Base-by-base conservation (phyloP, 2,888 invertebrate genomes). In the Orgyia antiqua region DNA sequence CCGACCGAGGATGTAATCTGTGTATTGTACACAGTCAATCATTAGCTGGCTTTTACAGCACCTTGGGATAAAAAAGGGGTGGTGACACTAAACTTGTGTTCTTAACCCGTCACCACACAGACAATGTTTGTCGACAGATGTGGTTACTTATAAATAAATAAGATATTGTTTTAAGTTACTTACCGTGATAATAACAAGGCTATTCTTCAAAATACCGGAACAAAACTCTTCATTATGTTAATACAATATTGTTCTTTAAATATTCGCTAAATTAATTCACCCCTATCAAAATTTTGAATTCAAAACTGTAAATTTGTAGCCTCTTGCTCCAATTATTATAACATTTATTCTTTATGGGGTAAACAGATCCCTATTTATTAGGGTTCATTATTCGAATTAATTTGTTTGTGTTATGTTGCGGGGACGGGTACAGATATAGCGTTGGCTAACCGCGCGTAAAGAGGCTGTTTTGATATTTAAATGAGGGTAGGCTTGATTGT, bases 351-450 rank as follows among this genome's bases (percentile, higher is more conserved):
- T 83, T 83, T 82, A 78, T 68, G 79, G 69, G 68, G 76, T 83
- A 83, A 82, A 83, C 78, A 79, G 78, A 79, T 69, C 78, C 74
- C 70, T 80, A 76, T 84, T 83, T 83, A 83, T 82, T 82, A 77
- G 75, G 80, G 83, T 80, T 73, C 72, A 84, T 84, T 84, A 83
- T 80, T 71, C 56, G 83, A 83, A 86, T 86, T 83, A 86, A 86
- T 86, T 86, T 86, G 84, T 86, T 84, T 84, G 71, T 77, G 80
- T 80, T 80, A 77, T 78, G 77, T 80, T 78, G 72, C 52, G 73
- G 70, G 65, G 46, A 63, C 49, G 60, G 63, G 51, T 49, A 52
- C 58, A 60, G 61, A 57, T 65, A 57, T 63, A 61, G 45, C 40
- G 63, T 39, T 39, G 53, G 62, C 60, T 63, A 73, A 68, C 69